Percentiles rank a stretch among this genome's conserved stretches.
These are phyloP conservation scores for Gambelia wislizenii DNA, from an alignment of 2,797 vertebrate species.

Conservation along the genomic window DNA sequence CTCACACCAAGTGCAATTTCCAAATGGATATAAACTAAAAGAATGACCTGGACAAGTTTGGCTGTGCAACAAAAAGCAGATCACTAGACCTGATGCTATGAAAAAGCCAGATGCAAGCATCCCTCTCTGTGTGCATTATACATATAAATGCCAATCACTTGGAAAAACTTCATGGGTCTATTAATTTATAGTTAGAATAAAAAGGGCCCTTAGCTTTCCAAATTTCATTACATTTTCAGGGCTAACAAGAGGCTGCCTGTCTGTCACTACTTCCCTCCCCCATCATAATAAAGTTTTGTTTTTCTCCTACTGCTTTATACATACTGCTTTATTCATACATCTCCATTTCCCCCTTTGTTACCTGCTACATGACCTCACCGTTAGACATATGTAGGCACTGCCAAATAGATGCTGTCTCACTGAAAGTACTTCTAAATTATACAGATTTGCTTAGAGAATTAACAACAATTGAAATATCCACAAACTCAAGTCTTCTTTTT, in stretches of 20 bases:
- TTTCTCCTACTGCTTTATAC: not conserved
- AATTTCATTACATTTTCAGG: not conserved
- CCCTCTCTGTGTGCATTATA: not conserved
- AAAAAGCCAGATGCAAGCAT: not conserved
- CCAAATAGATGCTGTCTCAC: not conserved
- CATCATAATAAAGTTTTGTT: not conserved
- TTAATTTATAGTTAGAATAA: not conserved
- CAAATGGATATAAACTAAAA: not conserved
- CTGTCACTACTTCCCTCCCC: not conserved
- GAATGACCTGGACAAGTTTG: not conserved
- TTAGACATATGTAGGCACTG: not conserved
- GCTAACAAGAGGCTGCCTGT: not conserved
- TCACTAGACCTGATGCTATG: not conserved
- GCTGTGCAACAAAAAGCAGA: slow-evolving; percentile 4
- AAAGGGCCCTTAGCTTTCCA: not conserved
- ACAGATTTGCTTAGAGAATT: not conserved
- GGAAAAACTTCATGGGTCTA: not conserved
- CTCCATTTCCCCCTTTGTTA: not conserved
- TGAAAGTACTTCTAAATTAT: not conserved
- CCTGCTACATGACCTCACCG: not conserved
- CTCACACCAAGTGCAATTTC: not conserved
- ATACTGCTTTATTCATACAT: not conserved
- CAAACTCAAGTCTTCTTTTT: not conserved
- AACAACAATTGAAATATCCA: not conserved
- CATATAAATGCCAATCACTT: not conserved